Conservation (phyloP, 2,113 vertebrate species). For the Apteryx mantelli region DNA sequence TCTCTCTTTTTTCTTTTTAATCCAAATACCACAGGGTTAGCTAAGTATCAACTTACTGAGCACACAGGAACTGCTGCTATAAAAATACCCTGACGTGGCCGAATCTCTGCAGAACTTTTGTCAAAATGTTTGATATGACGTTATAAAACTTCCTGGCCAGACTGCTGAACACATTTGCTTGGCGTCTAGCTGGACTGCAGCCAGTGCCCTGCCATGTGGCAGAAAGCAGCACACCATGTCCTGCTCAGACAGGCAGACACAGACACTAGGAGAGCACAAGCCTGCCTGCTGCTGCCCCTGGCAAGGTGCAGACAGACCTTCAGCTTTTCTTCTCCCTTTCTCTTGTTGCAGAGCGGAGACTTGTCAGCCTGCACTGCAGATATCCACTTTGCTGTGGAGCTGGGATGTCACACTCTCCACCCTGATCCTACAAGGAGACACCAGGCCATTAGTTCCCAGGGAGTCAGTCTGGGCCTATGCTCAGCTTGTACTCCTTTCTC, state of each 20-base stretch:
- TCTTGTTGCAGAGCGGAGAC: no score
- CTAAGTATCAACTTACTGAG: background rate
- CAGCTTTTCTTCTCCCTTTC: background rate
- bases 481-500: background rate
- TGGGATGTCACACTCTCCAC: fast-evolving
- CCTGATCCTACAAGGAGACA: no score
- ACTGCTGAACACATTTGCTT: background rate
- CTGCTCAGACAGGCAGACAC: fast-evolving
- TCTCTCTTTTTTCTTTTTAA: background rate
- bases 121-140: background rate
- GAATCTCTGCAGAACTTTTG: background rate
- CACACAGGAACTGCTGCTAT: background rate
- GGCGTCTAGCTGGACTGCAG: background rate
- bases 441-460: background rate
- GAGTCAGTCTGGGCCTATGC: background rate
- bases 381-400: background rate
- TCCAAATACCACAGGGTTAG: background rate
- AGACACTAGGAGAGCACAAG: background rate
- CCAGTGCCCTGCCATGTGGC: background rate
- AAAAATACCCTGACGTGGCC: background rate
- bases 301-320: background rate
- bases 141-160: background rate
- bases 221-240: background rate
- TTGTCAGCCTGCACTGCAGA: background rate
- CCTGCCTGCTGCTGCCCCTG: background rate